Percentiles rank a stretch among this genome's conserved stretches.
These are phyloP conservation scores for Zeugodacus cucurbitae DNA, from an alignment of 1,140 invertebrate genomes.

Conservation along the genomic window DNA sequence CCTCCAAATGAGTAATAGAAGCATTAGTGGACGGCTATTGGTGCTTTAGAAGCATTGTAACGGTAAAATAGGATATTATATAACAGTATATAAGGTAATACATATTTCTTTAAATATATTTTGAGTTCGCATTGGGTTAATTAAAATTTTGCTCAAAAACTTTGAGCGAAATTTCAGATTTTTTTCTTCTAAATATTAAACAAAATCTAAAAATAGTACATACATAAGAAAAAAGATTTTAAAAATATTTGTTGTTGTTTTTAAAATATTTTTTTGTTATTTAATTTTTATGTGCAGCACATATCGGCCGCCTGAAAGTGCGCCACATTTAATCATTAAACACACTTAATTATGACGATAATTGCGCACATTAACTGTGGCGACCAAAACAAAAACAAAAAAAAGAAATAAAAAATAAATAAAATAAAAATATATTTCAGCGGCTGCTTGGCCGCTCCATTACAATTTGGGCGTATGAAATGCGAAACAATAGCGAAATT, in stretches of 20 bases:
- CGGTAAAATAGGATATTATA: background rate
- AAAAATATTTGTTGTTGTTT: no score
- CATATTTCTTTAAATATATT: background rate
- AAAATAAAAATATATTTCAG: background rate
- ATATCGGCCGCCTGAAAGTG: constrained; percentile 31
- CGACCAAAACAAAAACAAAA: background rate
- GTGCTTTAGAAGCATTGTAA: background rate
- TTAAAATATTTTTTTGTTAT: background rate
- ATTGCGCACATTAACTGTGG: constrained; percentile 21
- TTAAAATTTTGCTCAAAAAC: background rate
- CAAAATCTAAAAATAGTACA: no score
- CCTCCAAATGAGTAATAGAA: background rate
- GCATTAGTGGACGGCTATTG: background rate
- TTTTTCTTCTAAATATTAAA: no score
- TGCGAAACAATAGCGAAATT: background rate
- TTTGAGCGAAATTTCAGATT: no score
- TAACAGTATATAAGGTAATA: no score
- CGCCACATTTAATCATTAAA: constrained; percentile 23
- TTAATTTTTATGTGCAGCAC: background rate
- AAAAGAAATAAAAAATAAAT: background rate
- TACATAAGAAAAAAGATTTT: no score
- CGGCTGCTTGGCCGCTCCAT: background rate
- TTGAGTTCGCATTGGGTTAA: background rate
- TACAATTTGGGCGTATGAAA: background rate
- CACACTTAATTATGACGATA: constrained; percentile 19